phyloP scores from a whole-genome alignment of 53 echinoderm and acorn worm genomes.

The Echinarachnius parma region DNA sequence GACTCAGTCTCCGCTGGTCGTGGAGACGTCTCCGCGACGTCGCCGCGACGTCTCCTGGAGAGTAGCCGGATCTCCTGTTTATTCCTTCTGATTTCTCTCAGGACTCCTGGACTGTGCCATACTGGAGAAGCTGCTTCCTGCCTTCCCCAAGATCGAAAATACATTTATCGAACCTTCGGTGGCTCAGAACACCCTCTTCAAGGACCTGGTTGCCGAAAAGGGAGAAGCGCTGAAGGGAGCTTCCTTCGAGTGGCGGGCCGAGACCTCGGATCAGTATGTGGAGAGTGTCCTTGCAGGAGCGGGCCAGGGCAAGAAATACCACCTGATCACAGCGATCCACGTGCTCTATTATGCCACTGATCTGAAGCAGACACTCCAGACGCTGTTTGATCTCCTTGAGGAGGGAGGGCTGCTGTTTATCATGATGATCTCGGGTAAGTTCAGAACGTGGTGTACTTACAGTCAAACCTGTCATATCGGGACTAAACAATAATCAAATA shows the following conservation, averaged over 20 bases:
- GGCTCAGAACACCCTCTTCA: conserved; percentile 45
- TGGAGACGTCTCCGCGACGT: too few species aligned
- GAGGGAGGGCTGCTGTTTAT: conserved; percentile 31
- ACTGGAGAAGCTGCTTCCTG: conserved; percentile 32
- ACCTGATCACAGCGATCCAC: conserved; percentile 37
- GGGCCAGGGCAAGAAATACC: conserved; percentile 30
- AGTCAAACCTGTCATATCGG: too few species aligned
- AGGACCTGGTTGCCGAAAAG: conserved; percentile 15
- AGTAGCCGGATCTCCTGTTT: too few species aligned
- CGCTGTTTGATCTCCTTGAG: conserved; percentile 29
- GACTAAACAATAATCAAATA: too few species aligned
- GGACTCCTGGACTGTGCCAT: conserved; percentile 47
- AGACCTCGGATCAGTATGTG: conserved; percentile 40
- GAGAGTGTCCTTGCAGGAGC: neutral
- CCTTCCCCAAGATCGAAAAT: conserved; percentile 29
- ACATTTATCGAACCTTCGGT: conserved; percentile 39
- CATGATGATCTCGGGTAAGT: conserved; percentile 23
- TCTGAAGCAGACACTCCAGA: conserved; percentile 16
- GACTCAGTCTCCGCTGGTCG: too few species aligned
- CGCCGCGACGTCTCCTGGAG: too few species aligned
- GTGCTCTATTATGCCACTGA: conserved; percentile 43
- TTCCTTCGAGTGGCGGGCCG: conserved; percentile 16
- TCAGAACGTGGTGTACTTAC: too few species aligned
- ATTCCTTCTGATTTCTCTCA: neutral
- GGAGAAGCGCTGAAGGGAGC: conserved; percentile 7